Conservation (phyloP, 1,140 invertebrate genomes). For the Calliopsis andreniformis region DNA sequence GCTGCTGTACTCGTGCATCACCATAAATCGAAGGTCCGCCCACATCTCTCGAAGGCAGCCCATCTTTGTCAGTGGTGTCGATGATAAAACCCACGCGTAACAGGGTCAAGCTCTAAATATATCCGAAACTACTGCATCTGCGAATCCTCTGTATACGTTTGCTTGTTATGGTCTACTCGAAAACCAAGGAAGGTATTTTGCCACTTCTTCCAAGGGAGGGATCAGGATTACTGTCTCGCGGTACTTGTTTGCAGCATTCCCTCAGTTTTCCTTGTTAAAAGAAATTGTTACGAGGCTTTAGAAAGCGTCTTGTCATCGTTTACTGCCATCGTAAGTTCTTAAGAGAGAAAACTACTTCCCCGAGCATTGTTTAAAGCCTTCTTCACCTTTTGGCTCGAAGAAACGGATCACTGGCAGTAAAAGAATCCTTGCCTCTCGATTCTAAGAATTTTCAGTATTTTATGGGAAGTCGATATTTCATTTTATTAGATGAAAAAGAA, state of each 20-base stretch:
- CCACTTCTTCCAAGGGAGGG: not conserved
- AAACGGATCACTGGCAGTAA: no score
- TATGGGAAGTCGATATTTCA: no score
- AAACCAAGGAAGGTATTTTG: not conserved
- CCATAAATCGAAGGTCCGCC: slow-evolving; percentile 16
- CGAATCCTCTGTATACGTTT: not conserved
- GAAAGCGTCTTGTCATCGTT: no score
- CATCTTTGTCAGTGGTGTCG: not conserved
- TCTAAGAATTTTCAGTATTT: no score
- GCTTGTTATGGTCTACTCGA: not conserved
- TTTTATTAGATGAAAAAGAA: no score
- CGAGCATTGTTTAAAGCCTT: no score
- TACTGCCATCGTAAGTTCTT: no score
- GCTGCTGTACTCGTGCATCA: slow-evolving; percentile 5
- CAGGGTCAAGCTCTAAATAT: not conserved
- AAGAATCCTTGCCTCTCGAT: no score
- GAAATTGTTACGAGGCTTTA: no score
- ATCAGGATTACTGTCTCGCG: not conserved
- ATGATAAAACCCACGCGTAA: slow-evolving; percentile 18
- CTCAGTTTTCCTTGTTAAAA: not conserved
- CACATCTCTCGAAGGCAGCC: not conserved
- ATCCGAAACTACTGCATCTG: slow-evolving; percentile 5
- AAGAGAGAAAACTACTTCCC: no score
- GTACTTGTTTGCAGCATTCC: not conserved
- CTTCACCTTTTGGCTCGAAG: no score